Evolutionary conservation across 2,797 vertebrate species (phyloP), one percentile per base, ranked within the genome.

Genomic region (Malacoctenus gilli): DNA sequence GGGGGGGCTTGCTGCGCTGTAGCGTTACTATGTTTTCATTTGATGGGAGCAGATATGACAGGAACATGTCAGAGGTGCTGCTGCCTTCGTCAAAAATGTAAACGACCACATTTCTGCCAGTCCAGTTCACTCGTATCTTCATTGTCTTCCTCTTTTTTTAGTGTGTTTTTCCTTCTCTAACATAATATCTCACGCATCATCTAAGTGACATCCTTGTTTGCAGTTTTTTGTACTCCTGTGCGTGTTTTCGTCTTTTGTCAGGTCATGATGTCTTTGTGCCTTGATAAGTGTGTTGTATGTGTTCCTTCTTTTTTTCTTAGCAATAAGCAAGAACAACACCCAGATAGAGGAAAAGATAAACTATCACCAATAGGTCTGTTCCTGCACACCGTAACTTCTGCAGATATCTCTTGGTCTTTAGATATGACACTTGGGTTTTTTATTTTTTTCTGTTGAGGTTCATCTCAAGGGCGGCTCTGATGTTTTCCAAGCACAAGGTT

Each of bases 61-160:
- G 9, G 16, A 58, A 39, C 20, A 51, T 11, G 13, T n/a, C 8
- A 14, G 4, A 59, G 7, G 34, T 37, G 34, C 43, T 4, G 9
- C 4, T 46, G 21, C 6, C 15, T n/a, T 16, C 20, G 16, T 35
- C 37, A 20, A 28, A 13, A 52, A n/a, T 32, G 8, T 41, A 32
- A 58, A 65, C 40, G 48, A 30, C 28, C n/a, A 16, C 25, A 7
- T 22, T n/a, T n/a, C n/a, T n/a, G n/a, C n/a, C n/a, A n/a, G 20
- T 37, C 9, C 37, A 22, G 2, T 21, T 54, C 42, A 18, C 42
- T 44, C 15, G 4, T 4, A 28, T 16, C 40, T 10, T 50, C 9
- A n/a, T 47, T 2, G 25, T 4, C 21, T 64, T 64, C 44, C 40
- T 56, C 46, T 44, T 62, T 28, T 6, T 49, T 58, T 65, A n/a